Evolutionary conservation across 2,113 vertebrate species (phyloP), one percentile per base, ranked within the genome.

Genomic region (Hyla sarda): DNA sequence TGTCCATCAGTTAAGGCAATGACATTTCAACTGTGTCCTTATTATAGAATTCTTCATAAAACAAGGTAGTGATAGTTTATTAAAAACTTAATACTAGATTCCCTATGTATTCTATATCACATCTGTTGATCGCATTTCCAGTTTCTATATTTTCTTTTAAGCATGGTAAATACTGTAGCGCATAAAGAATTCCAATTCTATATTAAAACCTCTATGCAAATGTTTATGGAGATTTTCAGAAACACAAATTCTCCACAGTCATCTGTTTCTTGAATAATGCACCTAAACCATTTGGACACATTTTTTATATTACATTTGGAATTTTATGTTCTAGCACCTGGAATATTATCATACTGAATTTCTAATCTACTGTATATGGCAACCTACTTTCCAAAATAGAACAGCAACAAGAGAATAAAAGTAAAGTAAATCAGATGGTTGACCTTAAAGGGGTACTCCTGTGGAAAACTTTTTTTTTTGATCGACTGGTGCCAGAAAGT

Each of bases 291-390:
- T 76, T 76, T 76, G 41, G 73, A 50, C 73, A 76, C 25, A 76
- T 76, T 76, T 76, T 48, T 50, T 76, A 50, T 76, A 52, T 50
- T 76, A 76, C 5, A 52, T 48, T 48, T 76, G 25, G 45, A 76
- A 75, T 50, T 76, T 76, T 6, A 76, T 76, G n/a, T 76, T 76
- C 30, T 79, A 56, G 52, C 50, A 79, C 76, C 76, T 56, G 76
- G 50, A 32, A n/a, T 37, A 50, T 77, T 77, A 79, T 58, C 76
- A 79, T 79, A 34, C 76, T 23, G 76, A 21, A 79, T 79, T 56
- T 32, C 7, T 34, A 58, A 32, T 56, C 16, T 58, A 37, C 28
- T 12, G 32, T 41, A 58, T n/a, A 58, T 79, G 52, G 11, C 47
- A 76, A 76, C 16, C 47, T 50, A 28, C 73, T 76, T 28, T 50